Evolutionary conservation across 2,888 invertebrate genomes (phyloP).

Genomic region (Spisula subtruncata): DNA sequence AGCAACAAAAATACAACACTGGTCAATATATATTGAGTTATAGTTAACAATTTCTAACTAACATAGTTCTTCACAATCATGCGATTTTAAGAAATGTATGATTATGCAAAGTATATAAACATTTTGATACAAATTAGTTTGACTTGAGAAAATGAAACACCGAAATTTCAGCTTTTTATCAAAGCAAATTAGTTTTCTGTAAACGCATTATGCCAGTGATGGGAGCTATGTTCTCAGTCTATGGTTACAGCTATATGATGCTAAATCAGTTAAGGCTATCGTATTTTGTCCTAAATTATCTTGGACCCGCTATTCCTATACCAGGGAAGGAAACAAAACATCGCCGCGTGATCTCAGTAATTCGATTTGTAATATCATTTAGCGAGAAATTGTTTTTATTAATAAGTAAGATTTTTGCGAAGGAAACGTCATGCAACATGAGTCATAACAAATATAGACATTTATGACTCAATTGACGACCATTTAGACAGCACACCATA

Average conservation of each 20-base stretch:
- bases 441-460: constrained; percentile 4
- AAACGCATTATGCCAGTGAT: too few species aligned
- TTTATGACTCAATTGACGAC: constrained; percentile 1
- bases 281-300: background rate
- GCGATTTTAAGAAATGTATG: too few species aligned
- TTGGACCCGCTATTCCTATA: background rate
- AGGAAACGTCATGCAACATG: constrained; percentile 16
- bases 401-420: constrained; percentile 15
- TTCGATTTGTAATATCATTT: constrained; percentile 29
- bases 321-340: background rate
- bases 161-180: too few species aligned
- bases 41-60: too few species aligned
- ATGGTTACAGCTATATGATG: background rate
- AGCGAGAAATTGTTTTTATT: constrained; percentile 22
- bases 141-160: too few species aligned
- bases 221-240: too few species aligned
- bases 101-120: too few species aligned
- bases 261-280: constrained; percentile 8
- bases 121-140: too few species aligned
- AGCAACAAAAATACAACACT: too few species aligned
- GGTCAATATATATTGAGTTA: too few species aligned
- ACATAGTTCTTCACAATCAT: too few species aligned
- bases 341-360: background rate
- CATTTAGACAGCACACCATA: background rate
- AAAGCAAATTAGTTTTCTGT: too few species aligned